Percentiles rank a stretch among this genome's conserved stretches.
These are phyloP conservation scores for Tenthredo distinguenda DNA, from an alignment of 2,888 invertebrate species.

Conservation along the genomic window DNA sequence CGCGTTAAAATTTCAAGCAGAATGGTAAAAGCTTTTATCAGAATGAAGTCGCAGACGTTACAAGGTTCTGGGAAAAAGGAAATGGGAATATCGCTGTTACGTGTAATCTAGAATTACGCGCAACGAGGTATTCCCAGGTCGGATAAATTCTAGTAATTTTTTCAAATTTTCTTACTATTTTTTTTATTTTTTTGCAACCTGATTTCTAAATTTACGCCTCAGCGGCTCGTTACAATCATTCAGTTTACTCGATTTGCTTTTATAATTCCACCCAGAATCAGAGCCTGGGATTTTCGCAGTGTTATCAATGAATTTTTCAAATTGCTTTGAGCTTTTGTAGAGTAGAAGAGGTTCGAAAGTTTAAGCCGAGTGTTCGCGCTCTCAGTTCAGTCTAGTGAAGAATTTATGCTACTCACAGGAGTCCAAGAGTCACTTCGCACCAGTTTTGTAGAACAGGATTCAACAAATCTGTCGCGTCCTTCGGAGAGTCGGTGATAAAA, in stretches of 20 bases:
- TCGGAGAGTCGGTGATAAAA: neutral
- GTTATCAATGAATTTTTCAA: neutral
- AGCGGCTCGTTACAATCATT: neutral
- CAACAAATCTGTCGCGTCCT: neutral
- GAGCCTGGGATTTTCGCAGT: neutral
- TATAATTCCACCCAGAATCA: neutral
- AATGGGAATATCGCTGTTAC: neutral
- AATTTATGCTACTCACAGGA: neutral
- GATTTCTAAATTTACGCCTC: neutral
- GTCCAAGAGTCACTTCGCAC: neutral
- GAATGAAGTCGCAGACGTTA: neutral
- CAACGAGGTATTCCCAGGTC: neutral
- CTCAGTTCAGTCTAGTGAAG: neutral
- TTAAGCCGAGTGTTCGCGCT: neutral
- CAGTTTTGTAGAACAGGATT: neutral
- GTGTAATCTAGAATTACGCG: neutral
- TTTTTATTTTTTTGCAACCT: neutral
- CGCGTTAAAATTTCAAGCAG: neutral
- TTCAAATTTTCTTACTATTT: neutral
- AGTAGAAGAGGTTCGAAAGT: neutral
- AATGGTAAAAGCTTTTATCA: slow-evolving; percentile 14
- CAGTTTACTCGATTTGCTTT: neutral
- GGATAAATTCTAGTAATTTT: neutral
- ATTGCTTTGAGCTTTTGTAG: neutral
- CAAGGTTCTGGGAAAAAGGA: neutral